These are phyloP conservation scores for Yoshiicerus persimilis DNA, from an alignment of 1,140 invertebrate species.

Conservation along the genomic window DNA sequence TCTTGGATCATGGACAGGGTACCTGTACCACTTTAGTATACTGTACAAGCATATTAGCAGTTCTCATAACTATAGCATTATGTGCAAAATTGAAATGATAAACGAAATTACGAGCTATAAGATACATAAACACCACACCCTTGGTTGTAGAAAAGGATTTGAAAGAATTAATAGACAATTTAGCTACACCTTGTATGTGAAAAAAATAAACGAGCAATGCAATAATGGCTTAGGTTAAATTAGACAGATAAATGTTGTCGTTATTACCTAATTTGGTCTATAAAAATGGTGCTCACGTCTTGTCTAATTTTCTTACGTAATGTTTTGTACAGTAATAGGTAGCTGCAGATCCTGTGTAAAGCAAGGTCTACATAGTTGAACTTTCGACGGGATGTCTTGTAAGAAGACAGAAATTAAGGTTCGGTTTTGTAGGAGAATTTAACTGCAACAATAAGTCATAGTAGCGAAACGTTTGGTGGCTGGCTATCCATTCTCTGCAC, in stretches of 20 bases:
- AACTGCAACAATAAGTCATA: neutral
- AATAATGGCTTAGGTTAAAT: neutral
- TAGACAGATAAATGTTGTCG: neutral
- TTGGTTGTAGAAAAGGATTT: neutral
- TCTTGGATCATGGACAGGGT: too few species aligned
- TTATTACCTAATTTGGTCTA: conserved; percentile 11
- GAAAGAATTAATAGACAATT: neutral
- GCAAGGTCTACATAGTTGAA: neutral
- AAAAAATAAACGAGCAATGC: neutral
- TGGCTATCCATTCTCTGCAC: neutral
- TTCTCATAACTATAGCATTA: too few species aligned
- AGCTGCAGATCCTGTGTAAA: neutral
- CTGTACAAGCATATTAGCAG: too few species aligned
- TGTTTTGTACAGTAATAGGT: neutral
- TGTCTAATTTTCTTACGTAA: neutral
- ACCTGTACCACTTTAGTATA: too few species aligned
- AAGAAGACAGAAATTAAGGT: conserved; percentile 2
- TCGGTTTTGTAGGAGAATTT: neutral
- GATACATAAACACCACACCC: too few species aligned
- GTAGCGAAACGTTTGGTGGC: neutral
- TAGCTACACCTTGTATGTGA: neutral
- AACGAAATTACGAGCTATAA: too few species aligned
- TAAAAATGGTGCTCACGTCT: neutral
- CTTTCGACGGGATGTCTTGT: neutral
- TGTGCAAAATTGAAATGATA: too few species aligned